phyloP scores from a whole-genome alignment of 2,797 vertebrate genomes.

The Limosa lapponica region DNA sequence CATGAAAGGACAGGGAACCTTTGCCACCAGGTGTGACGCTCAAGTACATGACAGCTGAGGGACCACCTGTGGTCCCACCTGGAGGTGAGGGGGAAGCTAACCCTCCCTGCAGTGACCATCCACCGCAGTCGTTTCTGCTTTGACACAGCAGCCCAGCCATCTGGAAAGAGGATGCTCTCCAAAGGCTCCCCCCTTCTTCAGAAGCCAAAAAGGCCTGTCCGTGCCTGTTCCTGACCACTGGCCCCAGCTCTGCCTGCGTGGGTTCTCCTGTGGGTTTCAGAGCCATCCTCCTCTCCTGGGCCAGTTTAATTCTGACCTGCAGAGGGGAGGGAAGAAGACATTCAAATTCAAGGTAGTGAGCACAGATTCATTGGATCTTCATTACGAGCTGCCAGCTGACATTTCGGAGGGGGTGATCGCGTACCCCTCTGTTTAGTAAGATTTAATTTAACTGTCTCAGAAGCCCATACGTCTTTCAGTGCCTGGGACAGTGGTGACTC shows the following conservation, averaged over 20 bases:
- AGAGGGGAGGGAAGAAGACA: background rate
- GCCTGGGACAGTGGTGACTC: background rate
- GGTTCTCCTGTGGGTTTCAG: background rate
- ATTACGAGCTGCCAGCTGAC: background rate
- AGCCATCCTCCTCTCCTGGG: background rate
- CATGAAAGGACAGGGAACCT: background rate
- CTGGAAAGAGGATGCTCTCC: background rate
- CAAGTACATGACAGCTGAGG: background rate
- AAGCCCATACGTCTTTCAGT: background rate
- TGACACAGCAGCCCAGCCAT: background rate
- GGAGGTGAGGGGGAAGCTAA: background rate
- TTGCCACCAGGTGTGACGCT: background rate
- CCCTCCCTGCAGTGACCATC: background rate
- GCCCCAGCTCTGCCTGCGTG: background rate
- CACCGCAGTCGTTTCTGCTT: background rate
- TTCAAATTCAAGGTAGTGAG: background rate
- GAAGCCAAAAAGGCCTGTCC: too few species aligned
- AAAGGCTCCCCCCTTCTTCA: background rate
- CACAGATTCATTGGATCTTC: background rate
- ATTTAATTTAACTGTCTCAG: background rate
- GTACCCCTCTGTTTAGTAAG: background rate
- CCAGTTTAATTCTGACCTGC: background rate
- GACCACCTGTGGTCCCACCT: background rate
- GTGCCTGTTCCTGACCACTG: fast-evolving
- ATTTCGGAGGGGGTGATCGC: background rate